Conservation (phyloP, 2,888 invertebrate species). For the Pteria penguin region DNA sequence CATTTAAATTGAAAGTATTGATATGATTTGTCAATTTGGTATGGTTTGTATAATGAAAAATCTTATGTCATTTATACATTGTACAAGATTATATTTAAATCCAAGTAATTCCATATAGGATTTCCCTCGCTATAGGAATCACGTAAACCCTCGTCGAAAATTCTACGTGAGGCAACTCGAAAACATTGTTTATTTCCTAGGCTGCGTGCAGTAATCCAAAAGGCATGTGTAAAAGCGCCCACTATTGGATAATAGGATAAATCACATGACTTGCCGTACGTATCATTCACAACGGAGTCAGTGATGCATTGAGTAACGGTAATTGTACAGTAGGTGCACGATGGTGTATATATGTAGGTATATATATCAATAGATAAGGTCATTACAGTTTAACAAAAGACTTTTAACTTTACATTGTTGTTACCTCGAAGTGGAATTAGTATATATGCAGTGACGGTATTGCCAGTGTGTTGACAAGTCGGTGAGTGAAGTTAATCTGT, state of each 20-base stretch:
- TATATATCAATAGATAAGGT: background rate
- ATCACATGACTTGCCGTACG: conserved; percentile 22
- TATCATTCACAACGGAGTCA: conserved; percentile 1
- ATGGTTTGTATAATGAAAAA: background rate
- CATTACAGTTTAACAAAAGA: background rate
- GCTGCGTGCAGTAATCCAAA: background rate
- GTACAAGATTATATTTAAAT: too few species aligned
- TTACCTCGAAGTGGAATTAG: background rate
- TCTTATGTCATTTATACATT: too few species aligned
- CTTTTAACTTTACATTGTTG: background rate
- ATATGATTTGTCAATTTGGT: background rate
- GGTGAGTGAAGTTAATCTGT: too few species aligned
- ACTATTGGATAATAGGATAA: conserved; percentile 16
- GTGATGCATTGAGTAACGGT: conserved; percentile 5
- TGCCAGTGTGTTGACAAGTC: background rate
- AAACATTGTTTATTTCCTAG: background rate
- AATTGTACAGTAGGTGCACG: background rate
- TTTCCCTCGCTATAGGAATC: background rate
- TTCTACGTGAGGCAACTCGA: background rate
- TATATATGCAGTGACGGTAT: background rate
- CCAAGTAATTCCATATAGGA: too few species aligned
- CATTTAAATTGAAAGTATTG: background rate
- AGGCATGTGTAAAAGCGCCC: conserved; percentile 15
- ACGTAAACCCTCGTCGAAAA: background rate
- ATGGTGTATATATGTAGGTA: background rate